These are phyloP conservation scores for Drosophila mimetica DNA, from an alignment of 2,888 invertebrate species.

Conservation along the genomic window DNA sequence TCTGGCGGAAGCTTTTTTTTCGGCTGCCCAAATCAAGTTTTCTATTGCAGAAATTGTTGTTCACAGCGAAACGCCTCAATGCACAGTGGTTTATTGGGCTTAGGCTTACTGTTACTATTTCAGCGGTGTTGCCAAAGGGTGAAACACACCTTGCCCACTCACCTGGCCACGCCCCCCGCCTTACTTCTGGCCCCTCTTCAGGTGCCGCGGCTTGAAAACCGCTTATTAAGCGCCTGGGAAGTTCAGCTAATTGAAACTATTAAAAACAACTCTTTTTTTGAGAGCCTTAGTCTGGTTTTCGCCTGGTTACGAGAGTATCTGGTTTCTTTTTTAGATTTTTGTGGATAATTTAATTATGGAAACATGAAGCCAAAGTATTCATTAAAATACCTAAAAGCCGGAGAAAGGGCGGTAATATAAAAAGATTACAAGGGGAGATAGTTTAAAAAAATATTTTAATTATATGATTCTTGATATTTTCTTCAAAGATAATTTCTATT, in stretches of 20 bases:
- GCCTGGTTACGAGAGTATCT: constrained; percentile 9
- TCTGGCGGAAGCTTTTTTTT: constrained; percentile 25
- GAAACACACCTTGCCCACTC: constrained; percentile 35
- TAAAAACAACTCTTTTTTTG: constrained; percentile 22
- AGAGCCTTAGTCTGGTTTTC: not conserved
- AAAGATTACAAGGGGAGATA: not conserved
- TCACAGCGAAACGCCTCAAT: constrained; percentile 62
- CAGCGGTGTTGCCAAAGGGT: constrained; percentile 39
- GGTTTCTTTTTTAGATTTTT: constrained; percentile 4
- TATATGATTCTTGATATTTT: not conserved
- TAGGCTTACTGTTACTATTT: constrained; percentile 51
- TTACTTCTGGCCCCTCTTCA: not conserved
- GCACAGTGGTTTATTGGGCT: constrained; percentile 40
- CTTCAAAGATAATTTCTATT: not conserved
- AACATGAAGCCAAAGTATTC: not conserved
- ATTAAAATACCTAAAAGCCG: not conserved
- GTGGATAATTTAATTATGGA: constrained; percentile 24
- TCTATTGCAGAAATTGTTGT: constrained; percentile 46
- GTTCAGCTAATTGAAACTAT: constrained; percentile 44
- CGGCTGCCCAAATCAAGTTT: constrained; percentile 33
- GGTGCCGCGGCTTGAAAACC: constrained; percentile 6
- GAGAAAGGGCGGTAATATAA: constrained; percentile 13
- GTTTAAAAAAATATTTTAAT: not conserved
- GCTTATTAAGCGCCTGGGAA: constrained; percentile 45
- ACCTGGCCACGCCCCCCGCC: constrained; percentile 18